A percentile compares a stretch with the other conserved stretches of the same genome.
Evolutionary conservation across 2,797 vertebrate genomes (phyloP).

Genomic region (Acanthornis magna): DNA sequence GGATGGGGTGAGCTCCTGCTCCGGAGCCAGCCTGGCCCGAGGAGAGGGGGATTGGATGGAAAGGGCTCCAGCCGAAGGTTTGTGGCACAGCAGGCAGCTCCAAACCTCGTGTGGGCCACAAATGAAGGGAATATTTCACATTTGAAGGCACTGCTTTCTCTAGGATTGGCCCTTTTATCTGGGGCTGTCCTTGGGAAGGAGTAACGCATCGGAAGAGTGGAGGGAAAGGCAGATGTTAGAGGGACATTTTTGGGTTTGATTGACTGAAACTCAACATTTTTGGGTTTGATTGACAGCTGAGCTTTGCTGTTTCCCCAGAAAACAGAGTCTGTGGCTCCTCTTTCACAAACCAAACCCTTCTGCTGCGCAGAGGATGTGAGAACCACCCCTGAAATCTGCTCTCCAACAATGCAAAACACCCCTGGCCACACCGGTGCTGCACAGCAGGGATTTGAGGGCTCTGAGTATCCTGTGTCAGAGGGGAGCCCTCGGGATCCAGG

Average conservation of each 20-base stretch:
- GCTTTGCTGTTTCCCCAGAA: background rate
- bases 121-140: constrained; percentile 28
- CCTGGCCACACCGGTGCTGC: constrained; percentile 16
- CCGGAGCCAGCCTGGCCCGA: background rate
- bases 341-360: background rate
- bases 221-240: background rate
- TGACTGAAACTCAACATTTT: background rate
- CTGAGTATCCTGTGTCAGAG: constrained; percentile 23
- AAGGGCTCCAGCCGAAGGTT: constrained; percentile 12
- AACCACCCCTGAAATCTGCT: background rate
- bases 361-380: background rate
- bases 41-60: background rate
- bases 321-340: background rate
- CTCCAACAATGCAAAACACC: background rate
- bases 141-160: background rate
- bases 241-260: background rate
- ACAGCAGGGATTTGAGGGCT: background rate
- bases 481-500: background rate
- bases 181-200: background rate
- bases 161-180: background rate
- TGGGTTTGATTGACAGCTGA: background rate
- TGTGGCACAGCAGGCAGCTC: background rate
- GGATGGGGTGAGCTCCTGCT: background rate
- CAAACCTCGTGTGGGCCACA: background rate
- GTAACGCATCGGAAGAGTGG: background rate